phyloP scores from a whole-genome alignment of 2,113 vertebrate genomes.

The Syrrhaptes paradoxus region DNA sequence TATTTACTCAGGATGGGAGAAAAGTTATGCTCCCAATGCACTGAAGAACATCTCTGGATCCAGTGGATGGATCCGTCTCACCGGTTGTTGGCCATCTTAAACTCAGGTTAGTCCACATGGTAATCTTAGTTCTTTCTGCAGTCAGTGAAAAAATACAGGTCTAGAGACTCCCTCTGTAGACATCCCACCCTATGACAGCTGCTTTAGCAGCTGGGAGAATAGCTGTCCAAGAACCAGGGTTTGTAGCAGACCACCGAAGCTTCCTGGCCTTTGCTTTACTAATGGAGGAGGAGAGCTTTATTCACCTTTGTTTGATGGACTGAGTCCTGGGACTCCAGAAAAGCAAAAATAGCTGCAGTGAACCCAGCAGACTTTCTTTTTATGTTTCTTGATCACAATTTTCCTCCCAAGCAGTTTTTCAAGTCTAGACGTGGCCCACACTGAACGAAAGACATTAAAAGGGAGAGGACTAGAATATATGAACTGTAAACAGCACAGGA shows the following conservation, averaged over 20 bases:
- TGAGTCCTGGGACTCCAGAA: neutral
- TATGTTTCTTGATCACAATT: neutral
- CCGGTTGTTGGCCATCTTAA: neutral
- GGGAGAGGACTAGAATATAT: neutral
- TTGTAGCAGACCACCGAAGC: neutral
- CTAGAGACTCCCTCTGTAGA: neutral
- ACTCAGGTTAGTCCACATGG: neutral
- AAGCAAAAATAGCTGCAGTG: neutral
- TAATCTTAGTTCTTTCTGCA: neutral
- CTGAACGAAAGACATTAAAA: neutral
- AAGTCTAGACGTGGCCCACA: neutral
- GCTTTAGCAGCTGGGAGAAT: neutral
- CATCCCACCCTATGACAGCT: accelerated
- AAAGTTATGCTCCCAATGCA: neutral
- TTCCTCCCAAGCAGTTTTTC: constrained; percentile 6
- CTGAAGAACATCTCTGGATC: neutral
- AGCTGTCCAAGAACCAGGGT: neutral
- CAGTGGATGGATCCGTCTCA: neutral
- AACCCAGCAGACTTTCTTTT: neutral
- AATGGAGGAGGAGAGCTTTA: neutral
- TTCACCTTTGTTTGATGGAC: neutral
- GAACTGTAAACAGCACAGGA: neutral
- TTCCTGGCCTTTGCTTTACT: neutral
- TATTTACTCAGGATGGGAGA: neutral
- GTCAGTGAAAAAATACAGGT: neutral